These are phyloP conservation scores for Acinonyx jubatus DNA, from an alignment of 2,113 vertebrate species.

Conservation along the genomic window DNA sequence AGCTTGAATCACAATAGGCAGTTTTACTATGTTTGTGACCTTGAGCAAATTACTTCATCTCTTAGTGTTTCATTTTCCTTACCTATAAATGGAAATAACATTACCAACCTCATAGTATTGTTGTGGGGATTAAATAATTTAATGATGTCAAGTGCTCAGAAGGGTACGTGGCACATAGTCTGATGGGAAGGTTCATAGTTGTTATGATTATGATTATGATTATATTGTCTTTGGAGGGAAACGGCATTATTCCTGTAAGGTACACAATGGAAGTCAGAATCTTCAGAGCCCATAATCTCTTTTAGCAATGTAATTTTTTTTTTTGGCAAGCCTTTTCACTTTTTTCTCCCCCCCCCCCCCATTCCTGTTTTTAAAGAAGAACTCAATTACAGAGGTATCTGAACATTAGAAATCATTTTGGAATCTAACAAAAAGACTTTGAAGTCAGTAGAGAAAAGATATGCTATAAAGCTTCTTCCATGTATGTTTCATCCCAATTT, in stretches of 20 bases:
- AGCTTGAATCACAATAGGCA: neutral
- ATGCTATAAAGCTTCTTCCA: neutral
- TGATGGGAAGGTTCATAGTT: neutral
- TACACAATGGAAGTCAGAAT: neutral
- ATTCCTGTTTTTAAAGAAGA: neutral
- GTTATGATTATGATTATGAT: neutral
- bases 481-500: neutral
- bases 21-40: neutral
- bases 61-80: neutral
- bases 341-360: neutral
- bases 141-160: neutral
- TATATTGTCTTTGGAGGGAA: neutral
- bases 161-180: neutral
- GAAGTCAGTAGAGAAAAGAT: neutral
- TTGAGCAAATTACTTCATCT: neutral
- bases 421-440: slow-evolving; percentile 34
- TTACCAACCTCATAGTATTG: neutral
- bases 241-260: neutral
- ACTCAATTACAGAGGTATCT: neutral
- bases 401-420: neutral
- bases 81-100: neutral
- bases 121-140: neutral
- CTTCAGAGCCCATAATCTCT: slow-evolving; percentile 7
- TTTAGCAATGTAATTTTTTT: neutral
- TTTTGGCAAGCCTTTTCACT: neutral